phyloP scores from a whole-genome alignment of 2,888 invertebrate species.

The Acanthosepion pharaonis region DNA sequence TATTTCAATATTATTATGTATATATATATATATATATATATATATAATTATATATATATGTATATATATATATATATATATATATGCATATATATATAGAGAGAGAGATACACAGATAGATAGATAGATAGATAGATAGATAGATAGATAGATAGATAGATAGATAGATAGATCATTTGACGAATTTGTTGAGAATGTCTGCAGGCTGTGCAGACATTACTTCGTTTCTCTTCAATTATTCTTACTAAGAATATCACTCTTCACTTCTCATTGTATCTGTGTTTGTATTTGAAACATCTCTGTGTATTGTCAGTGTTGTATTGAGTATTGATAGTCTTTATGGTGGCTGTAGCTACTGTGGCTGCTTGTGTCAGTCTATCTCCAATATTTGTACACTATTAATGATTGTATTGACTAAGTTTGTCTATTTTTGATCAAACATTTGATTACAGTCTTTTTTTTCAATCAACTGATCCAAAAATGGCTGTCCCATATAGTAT shows the following conservation, averaged over 20 bases:
- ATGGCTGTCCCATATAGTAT: background rate
- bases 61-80: too few relatives aligned
- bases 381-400: background rate
- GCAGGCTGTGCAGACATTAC: background rate
- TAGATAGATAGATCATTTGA: background rate
- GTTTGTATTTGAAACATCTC: background rate
- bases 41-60: too few relatives aligned
- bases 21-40: too few relatives aligned
- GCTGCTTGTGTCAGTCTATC: background rate
- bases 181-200: background rate
- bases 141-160: too few relatives aligned
- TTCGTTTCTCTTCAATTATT: background rate
- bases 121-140: too few relatives aligned
- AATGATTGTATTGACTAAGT: background rate
- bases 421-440: background rate
- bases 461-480: constrained; percentile 20
- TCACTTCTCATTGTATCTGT: background rate
- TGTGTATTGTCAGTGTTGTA: background rate
- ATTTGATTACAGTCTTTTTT: background rate
- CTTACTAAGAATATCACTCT: background rate
- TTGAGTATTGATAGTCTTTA: constrained; percentile 33
- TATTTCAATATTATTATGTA: too few relatives aligned
- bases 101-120: too few relatives aligned
- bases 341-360: too few relatives aligned
- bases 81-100: too few relatives aligned